phyloP scores from a whole-genome alignment of 2,888 invertebrate species.

The Aricia artaxerxes region DNA sequence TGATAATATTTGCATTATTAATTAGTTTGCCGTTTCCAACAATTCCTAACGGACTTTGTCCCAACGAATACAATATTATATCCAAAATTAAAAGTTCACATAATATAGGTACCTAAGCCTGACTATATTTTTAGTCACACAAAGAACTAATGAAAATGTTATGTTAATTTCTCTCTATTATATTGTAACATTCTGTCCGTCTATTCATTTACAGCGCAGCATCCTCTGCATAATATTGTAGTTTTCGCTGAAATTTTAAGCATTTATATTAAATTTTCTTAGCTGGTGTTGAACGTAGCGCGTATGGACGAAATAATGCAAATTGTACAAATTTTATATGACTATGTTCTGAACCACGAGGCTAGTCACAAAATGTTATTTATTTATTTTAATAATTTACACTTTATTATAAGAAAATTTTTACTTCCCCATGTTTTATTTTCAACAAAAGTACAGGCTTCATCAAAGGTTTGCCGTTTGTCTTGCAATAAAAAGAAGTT shows the following conservation, averaged over 20 bases:
- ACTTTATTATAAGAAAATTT: no score
- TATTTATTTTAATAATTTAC: no score
- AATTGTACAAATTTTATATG: neutral
- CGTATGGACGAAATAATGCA: neutral
- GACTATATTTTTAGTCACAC: neutral
- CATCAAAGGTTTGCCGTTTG: no score
- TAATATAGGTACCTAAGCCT: neutral
- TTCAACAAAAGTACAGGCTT: no score
- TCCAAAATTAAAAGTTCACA: neutral
- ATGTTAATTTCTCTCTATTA: conserved; percentile 17
- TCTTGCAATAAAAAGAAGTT: no score
- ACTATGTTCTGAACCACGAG: no score
- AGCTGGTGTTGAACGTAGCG: neutral
- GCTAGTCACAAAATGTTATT: no score
- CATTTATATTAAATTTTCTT: conserved; percentile 21
- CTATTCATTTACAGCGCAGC: conserved; percentile 18
- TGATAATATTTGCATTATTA: no score
- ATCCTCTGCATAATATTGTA: conserved; percentile 11
- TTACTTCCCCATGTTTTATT: no score
- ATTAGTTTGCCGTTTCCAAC: no score
- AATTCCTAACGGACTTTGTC: neutral
- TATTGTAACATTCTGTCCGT: conserved; percentile 17
- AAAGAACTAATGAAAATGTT: conserved; percentile 17
- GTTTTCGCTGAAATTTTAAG: conserved; percentile 18
- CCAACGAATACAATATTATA: neutral